phyloP scores from a whole-genome alignment of 2,888 invertebrate genomes.

The Furcula furcula region DNA sequence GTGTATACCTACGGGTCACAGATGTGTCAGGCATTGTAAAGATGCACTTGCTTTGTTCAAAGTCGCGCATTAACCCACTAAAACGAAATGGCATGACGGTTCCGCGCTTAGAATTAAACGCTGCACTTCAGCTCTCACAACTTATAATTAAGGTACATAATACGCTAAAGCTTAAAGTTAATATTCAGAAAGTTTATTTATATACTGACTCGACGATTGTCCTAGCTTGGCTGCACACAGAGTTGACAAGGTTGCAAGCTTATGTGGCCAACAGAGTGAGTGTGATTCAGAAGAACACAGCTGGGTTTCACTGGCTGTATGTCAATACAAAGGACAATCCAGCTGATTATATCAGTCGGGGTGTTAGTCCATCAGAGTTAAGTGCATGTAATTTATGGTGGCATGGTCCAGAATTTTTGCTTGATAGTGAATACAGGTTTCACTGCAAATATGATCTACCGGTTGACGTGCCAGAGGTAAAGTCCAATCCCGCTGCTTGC shows the following conservation, averaged over 20 bases:
- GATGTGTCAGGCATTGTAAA: too few relatives aligned
- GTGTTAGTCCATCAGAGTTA: slow-evolving; percentile 8
- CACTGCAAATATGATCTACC: too few relatives aligned
- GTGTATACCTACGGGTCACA: too few relatives aligned
- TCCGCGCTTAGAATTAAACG: too few relatives aligned
- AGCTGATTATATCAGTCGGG: slow-evolving; percentile 13
- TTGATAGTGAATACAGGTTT: neutral
- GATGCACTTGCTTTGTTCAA: too few relatives aligned
- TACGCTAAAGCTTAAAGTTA: slow-evolving; percentile 4
- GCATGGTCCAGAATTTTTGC: slow-evolving; percentile 13
- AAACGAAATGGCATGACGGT: too few relatives aligned
- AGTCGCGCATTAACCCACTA: too few relatives aligned
- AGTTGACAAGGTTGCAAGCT: slow-evolving; percentile 8
- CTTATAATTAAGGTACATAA: too few relatives aligned
- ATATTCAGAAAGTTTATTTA: slow-evolving; percentile 6
- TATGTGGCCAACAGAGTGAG: slow-evolving; percentile 22
- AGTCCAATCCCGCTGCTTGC: too few relatives aligned
- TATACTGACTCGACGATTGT: slow-evolving; percentile 21
- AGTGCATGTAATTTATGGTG: slow-evolving; percentile 9
- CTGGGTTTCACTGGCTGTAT: slow-evolving; percentile 7
- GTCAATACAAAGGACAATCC: slow-evolving; percentile 11
- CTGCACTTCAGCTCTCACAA: too few relatives aligned
- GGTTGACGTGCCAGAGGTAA: too few relatives aligned
- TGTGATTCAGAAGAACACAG: slow-evolving; percentile 7
- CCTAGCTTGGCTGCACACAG: slow-evolving; percentile 18